Percentiles rank a stretch among this genome's conserved stretches.
Conservation (phyloP, 2,888 invertebrate genomes). For the Acanthosepion lycidas region DNA sequence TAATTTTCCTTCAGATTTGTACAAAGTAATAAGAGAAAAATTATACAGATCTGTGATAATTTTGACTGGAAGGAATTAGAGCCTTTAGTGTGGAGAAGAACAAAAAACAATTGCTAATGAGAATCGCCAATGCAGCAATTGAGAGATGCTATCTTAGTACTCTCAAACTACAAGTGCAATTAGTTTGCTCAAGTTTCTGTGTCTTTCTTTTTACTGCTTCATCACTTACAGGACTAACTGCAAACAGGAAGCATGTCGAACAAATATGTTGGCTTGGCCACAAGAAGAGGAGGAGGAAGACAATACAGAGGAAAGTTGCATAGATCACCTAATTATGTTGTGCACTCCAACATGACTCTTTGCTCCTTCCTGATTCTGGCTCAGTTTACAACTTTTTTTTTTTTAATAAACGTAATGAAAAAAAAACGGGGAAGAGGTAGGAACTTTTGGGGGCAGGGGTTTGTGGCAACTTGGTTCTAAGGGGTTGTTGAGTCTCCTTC, state of each 20-base stretch:
- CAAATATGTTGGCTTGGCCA: neutral
- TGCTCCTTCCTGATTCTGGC: neutral
- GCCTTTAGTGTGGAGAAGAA: no score
- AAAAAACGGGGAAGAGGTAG: no score
- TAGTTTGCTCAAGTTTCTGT: neutral
- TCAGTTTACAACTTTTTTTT: neutral
- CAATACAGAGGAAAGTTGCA: neutral
- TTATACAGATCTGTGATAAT: no score
- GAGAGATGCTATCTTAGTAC: neutral
- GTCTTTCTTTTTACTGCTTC: neutral
- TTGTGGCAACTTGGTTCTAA: no score
- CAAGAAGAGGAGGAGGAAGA: neutral
- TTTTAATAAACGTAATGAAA: no score
- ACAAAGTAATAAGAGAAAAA: no score
- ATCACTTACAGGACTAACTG: neutral
- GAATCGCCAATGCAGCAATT: neutral
- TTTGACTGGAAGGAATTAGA: no score
- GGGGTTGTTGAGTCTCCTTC: no score
- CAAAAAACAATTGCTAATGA: neutral
- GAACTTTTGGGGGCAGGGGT: no score
- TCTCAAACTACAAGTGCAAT: neutral
- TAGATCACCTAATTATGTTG: constrained; percentile 18
- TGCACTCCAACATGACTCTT: neutral
- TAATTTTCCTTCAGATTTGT: no score
- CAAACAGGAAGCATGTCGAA: neutral